Evolutionary conservation across 2,888 invertebrate genomes (phyloP).

Genomic region (Ellobium chinense): DNA sequence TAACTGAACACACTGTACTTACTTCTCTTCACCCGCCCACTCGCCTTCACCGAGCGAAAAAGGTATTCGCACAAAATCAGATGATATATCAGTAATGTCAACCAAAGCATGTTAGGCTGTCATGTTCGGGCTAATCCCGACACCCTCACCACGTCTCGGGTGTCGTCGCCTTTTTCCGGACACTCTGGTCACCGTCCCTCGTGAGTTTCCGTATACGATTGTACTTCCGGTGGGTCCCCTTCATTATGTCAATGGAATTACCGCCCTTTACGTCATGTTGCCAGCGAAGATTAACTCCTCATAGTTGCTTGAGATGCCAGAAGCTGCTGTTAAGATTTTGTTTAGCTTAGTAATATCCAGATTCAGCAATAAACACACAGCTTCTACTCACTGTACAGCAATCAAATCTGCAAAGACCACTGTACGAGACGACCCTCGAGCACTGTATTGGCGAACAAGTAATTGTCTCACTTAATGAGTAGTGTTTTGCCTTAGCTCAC

Average conservation of each 20-base stretch:
- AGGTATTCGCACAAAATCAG: constrained; percentile 39
- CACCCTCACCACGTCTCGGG: background rate
- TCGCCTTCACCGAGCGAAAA: constrained; percentile 41
- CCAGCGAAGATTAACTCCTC: too few species aligned
- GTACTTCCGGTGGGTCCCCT: background rate
- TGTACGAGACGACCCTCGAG: too few species aligned
- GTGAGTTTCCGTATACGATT: background rate
- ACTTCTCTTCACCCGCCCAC: constrained; percentile 45
- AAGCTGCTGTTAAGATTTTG: too few species aligned
- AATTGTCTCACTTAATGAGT: too few species aligned
- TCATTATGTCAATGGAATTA: background rate
- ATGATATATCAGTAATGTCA: constrained; percentile 25
- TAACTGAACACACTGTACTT: background rate
- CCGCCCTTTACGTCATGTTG: too few species aligned
- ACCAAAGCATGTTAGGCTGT: constrained; percentile 33
- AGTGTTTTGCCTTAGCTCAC: too few species aligned
- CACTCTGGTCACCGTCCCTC: background rate
- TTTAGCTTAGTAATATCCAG: too few species aligned
- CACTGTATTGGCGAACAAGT: too few species aligned
- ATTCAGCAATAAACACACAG: too few species aligned
- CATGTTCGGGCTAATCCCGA: background rate
- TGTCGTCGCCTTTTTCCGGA: background rate
- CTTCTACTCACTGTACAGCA: too few species aligned
- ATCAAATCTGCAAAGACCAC: too few species aligned
- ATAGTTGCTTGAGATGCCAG: too few species aligned